Evolutionary conservation across 1,140 invertebrate genomes (phyloP).

Genomic region (Pentalonia nigronervosa): DNA sequence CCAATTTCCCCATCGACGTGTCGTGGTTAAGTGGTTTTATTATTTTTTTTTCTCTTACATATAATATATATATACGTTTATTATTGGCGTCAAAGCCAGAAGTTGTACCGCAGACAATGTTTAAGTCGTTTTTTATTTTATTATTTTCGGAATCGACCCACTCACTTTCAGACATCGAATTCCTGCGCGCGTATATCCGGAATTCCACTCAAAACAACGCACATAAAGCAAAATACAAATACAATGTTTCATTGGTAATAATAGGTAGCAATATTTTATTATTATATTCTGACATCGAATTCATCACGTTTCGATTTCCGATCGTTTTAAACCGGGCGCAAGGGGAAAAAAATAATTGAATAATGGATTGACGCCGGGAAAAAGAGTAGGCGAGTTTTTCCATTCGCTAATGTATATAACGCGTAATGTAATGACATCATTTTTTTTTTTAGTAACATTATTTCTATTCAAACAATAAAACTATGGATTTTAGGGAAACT

Average conservation of each 20-base stretch:
- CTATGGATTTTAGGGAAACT: neutral
- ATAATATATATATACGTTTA: neutral
- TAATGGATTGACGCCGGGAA: neutral
- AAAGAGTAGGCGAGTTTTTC: neutral
- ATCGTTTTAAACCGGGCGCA: neutral
- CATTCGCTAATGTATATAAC: neutral
- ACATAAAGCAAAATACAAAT: neutral
- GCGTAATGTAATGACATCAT: neutral
- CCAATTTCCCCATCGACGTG: neutral
- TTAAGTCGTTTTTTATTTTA: neutral
- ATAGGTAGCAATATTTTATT: neutral
- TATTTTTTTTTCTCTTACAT: neutral
- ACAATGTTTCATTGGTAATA: neutral
- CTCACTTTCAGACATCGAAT: neutral
- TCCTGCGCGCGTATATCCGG: neutral
- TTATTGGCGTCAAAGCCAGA: conserved; percentile 9
- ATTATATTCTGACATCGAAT: conserved; percentile 4
- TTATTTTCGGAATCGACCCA: neutral
- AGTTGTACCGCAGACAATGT: conserved; percentile 23
- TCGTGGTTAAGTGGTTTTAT: conserved; percentile 55
- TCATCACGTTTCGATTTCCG: neutral
- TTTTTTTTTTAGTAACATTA: neutral
- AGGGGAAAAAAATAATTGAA: neutral
- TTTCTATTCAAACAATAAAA: neutral
- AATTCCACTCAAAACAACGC: neutral